Evolutionary conservation across 2,113 vertebrate genomes (phyloP).

Genomic region (Neolamprologus modestus): DNA sequence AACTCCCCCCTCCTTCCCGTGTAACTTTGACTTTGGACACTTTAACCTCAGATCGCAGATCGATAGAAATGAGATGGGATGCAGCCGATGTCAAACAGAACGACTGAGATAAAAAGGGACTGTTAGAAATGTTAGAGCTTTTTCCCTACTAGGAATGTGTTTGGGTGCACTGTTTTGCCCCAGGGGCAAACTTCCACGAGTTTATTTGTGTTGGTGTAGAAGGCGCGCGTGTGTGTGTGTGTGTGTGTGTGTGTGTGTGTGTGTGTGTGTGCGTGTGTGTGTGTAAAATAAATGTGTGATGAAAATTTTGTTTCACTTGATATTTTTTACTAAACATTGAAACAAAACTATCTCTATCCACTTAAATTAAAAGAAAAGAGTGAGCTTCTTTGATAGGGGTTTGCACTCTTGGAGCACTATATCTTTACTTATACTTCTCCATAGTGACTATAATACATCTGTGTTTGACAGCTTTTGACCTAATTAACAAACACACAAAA

Average conservation of each 20-base stretch:
- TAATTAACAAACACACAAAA: background rate
- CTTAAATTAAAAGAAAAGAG: background rate
- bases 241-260: too few relatives aligned
- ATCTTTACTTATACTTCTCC: background rate
- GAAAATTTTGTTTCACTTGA: background rate
- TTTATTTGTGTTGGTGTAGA: background rate
- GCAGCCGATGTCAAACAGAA: slow-evolving; percentile 10
- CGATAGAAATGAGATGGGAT: slow-evolving; percentile 21
- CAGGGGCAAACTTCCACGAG: background rate
- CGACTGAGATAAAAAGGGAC: background rate
- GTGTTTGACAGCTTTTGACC: background rate
- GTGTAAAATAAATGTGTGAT: background rate
- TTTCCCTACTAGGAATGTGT: background rate
- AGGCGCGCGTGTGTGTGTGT: background rate
- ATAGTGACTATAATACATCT: background rate
- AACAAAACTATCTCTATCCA: background rate
- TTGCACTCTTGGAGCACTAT: background rate
- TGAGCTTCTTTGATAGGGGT: background rate
- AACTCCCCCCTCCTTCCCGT: background rate
- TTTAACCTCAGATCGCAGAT: slow-evolving; percentile 4
- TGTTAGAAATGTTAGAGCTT: background rate
- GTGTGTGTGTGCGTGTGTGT: background rate
- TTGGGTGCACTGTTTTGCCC: background rate
- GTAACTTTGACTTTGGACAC: slow-evolving; percentile 7
- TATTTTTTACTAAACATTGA: background rate